A percentile compares a stretch with the other conserved stretches of the same genome.
phyloP scores from a whole-genome alignment of 2,888 invertebrate species.

The Folsomia candida region DNA sequence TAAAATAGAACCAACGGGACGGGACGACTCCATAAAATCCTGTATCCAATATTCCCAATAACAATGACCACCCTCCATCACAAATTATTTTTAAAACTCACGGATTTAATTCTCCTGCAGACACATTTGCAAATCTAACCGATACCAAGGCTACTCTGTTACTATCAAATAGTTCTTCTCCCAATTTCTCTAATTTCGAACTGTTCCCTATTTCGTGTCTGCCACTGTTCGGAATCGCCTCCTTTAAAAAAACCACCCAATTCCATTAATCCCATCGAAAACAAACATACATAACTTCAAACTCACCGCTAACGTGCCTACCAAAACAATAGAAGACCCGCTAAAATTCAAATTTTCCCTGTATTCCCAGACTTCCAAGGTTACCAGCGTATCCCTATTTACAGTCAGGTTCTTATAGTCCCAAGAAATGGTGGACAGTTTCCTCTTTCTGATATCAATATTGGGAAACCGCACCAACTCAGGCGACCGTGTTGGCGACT shows the following conservation, averaged over 20 bases:
- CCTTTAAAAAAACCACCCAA: slow-evolving; percentile 51
- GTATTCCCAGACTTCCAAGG: slow-evolving; percentile 86
- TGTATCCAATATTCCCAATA: slow-evolving; percentile 52
- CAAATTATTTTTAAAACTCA: slow-evolving; percentile 70
- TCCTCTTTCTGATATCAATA: slow-evolving; percentile 67
- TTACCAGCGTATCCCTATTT: slow-evolving; percentile 71
- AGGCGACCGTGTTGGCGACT: slow-evolving; percentile 82
- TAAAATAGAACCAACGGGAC: slow-evolving; percentile 91
- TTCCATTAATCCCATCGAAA: neutral
- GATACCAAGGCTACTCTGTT: slow-evolving; percentile 81
- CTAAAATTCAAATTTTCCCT: slow-evolving; percentile 77
- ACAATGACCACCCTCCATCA: slow-evolving; percentile 4
- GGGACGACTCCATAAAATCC: slow-evolving; percentile 83
- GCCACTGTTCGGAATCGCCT: slow-evolving; percentile 65
- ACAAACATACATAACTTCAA: neutral
- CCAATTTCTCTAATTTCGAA: slow-evolving; percentile 69
- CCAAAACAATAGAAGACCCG: slow-evolving; percentile 75
- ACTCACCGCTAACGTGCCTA: slow-evolving; percentile 57
- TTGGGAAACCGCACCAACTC: slow-evolving; percentile 77
- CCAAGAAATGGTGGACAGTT: slow-evolving; percentile 77
- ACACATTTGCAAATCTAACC: slow-evolving; percentile 79
- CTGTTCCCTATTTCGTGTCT: slow-evolving; percentile 68
- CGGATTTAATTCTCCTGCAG: slow-evolving; percentile 63
- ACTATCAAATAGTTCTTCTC: slow-evolving; percentile 63
- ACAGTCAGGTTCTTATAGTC: slow-evolving; percentile 79